Percentiles rank a stretch among this genome's conserved stretches.
Conservation (phyloP, 1,140 invertebrate species). For the Formica selysi region DNA sequence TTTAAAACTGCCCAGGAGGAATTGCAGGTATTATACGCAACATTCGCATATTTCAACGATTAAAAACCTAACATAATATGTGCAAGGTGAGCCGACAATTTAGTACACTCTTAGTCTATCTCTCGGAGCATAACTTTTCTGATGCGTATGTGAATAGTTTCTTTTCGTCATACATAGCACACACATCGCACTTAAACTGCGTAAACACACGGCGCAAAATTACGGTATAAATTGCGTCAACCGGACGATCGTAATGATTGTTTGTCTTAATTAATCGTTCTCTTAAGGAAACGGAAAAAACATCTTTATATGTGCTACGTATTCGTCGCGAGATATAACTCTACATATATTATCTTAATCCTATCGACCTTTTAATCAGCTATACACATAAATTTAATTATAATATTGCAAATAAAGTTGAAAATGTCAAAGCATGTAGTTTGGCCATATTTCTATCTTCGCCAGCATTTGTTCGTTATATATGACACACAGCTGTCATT, state of each 20-base stretch:
- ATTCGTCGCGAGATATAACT: too few relatives aligned
- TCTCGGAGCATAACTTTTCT: neutral
- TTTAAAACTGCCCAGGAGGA: neutral
- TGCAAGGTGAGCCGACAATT: constrained; percentile 7
- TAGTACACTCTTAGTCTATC: neutral
- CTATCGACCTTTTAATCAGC: neutral
- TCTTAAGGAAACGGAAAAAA: neutral
- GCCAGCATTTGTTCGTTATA: constrained; percentile 3
- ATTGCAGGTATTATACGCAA: neutral
- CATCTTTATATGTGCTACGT: neutral
- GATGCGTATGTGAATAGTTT: neutral
- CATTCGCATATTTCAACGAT: neutral
- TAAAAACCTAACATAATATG: neutral
- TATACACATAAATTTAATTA: constrained; percentile 6
- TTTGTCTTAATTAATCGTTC: constrained; percentile 5
- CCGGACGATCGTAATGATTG: neutral
- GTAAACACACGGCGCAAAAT: neutral
- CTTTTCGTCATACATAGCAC: neutral
- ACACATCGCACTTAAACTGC: neutral
- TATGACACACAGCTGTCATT: neutral
- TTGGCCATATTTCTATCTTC: neutral
- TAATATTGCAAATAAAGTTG: neutral
- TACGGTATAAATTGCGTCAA: constrained; percentile 6
- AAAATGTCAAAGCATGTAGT: constrained; percentile 6
- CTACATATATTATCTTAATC: neutral